A percentile compares a stretch with the other conserved stretches of the same genome.
These are phyloP conservation scores for Odontamblyopus lacepedii DNA, from an alignment of 2,797 vertebrate genomes.

Conservation along the genomic window DNA sequence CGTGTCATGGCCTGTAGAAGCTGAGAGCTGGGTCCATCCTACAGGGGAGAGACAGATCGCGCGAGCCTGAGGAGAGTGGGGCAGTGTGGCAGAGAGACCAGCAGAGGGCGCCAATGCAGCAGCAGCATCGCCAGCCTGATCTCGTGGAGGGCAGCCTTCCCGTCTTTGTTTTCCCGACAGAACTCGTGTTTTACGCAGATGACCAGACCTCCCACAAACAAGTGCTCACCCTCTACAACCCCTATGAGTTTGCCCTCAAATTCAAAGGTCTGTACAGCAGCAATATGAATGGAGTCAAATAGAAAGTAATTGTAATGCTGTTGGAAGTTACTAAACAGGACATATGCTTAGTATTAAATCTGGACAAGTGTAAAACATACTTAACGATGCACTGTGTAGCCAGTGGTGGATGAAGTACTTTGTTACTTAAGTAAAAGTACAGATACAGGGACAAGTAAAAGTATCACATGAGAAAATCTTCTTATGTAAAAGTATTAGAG, in stretches of 20 bases:
- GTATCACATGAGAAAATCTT: too few relatives aligned
- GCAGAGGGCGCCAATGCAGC: slow-evolving; percentile 96
- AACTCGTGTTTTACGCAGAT: slow-evolving; percentile 98
- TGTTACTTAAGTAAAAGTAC: too few relatives aligned
- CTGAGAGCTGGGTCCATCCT: slow-evolving; percentile 55
- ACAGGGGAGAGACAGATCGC: slow-evolving; percentile 45
- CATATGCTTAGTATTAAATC: too few relatives aligned
- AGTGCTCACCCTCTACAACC: slow-evolving; percentile 99
- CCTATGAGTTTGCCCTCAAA: slow-evolving; percentile 99
- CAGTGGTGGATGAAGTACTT: too few relatives aligned
- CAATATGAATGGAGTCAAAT: background rate
- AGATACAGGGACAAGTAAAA: too few relatives aligned
- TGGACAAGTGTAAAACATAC: too few relatives aligned
- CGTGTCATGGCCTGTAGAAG: slow-evolving; percentile 60
- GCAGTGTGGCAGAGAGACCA: slow-evolving; percentile 63
- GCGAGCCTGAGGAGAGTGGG: slow-evolving; percentile 52
- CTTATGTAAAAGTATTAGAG: too few relatives aligned
- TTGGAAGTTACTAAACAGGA: too few relatives aligned
- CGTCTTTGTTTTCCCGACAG: slow-evolving; percentile 98
- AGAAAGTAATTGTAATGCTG: too few relatives aligned
- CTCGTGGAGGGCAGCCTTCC: slow-evolving; percentile 99
- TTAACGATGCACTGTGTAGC: too few relatives aligned
- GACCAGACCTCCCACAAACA: slow-evolving; percentile 98
- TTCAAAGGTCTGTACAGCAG: slow-evolving; percentile 91
- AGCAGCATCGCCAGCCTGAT: slow-evolving; percentile 98